Evolutionary conservation across 2,113 vertebrate genomes (phyloP), one percentile per base, ranked within the genome.

Genomic region (Albula glossodonta): DNA sequence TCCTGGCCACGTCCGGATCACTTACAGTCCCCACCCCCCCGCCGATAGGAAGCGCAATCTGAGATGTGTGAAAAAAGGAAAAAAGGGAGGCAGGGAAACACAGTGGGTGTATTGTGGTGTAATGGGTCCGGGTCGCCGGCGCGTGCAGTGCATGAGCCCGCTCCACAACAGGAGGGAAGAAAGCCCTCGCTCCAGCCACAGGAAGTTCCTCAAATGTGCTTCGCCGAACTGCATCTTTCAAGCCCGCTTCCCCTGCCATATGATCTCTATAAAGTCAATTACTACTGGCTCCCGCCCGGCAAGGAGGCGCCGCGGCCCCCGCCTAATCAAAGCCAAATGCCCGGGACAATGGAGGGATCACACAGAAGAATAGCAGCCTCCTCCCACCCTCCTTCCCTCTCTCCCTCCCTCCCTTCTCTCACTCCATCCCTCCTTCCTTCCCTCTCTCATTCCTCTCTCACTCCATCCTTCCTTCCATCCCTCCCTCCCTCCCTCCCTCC

Each of bases 251-350:
- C 95, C 89, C 92, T 94, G 96, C 96, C 95, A 97, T 96, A 95
- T 95, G 96, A 96, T 96, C 96, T 96, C 96, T 95, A 97, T 96
- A 97, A 97, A 97, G 96, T 95, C 96, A 97, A 96, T 97, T 95
- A 95, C 95, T 94, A 91, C 95, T 94, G 96, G 96, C 96, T 96
- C 93, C 95, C 95, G 93, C 94, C 96, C 96, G 96, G 96, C 96
- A 96, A 95, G 94, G 94, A 96, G 97, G 96, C 97, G 95, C 96
- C 95, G 92, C 89, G 96, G 96, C 96, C 95, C 94, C 91, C 87
- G 86, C 95, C 94, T 98, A 98, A 98, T 96, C 94, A 96, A 95
- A 95, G 93, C 96, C 97, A 98, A 97, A 98, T 98, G 97, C 92
- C 95, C 95, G 96, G 97, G 97, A 98, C 97, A 98, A 97, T 97